A percentile compares a stretch with the other conserved stretches of the same genome.
phyloP scores from a whole-genome alignment of 1,140 invertebrate species.

The Lepidostoma basale region DNA sequence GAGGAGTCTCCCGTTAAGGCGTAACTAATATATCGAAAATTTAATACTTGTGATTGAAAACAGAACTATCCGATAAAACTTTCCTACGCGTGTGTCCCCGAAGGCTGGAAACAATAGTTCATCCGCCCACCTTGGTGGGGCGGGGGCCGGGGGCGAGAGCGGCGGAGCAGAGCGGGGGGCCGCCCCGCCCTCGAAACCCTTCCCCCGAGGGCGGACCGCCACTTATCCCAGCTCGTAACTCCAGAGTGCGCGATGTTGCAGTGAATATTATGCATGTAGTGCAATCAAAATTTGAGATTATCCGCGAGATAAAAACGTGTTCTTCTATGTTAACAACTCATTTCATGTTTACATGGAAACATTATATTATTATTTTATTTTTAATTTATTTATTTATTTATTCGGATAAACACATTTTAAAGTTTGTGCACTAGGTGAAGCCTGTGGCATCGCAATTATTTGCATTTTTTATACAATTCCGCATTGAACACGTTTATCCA shows the following conservation, averaged over 20 bases:
- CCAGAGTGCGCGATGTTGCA: constrained; percentile 39
- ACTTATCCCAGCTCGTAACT: constrained; percentile 37
- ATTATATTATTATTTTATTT: too few relatives aligned
- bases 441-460: too few relatives aligned
- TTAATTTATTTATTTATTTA: too few relatives aligned
- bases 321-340: too few relatives aligned
- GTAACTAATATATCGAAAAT: constrained; percentile 30
- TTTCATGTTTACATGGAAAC: too few relatives aligned
- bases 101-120: constrained; percentile 36
- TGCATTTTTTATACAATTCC: too few relatives aligned
- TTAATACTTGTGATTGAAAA: constrained; percentile 36
- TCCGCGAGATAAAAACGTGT: neutral
- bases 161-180: neutral
- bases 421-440: too few relatives aligned
- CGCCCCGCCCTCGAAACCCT: neutral
- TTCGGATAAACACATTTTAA: too few relatives aligned
- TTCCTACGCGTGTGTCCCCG: constrained; percentile 30
- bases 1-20: too few relatives aligned
- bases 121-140: constrained; percentile 20
- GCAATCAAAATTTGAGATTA: too few relatives aligned
- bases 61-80: constrained; percentile 39
- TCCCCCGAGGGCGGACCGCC: neutral
- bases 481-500: too few relatives aligned
- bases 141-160: neutral
- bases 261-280: constrained; percentile 34